These are phyloP conservation scores for Scylla paramamosain DNA, from an alignment of 1,140 invertebrate species.

Conservation along the genomic window DNA sequence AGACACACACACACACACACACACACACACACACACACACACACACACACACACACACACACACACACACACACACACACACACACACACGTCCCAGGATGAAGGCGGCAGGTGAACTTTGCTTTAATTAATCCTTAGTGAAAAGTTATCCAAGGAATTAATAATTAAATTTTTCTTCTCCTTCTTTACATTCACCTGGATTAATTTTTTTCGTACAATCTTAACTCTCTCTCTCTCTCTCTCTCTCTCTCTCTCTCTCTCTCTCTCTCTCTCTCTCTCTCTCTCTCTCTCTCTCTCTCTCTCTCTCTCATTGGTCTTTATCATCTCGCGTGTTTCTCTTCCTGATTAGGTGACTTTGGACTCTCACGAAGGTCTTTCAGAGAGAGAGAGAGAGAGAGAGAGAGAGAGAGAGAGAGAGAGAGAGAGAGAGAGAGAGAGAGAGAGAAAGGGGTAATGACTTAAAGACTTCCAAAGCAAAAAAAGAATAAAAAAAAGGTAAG, in stretches of 20 bases:
- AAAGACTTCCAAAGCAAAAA: neutral
- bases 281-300: neutral
- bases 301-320: neutral
- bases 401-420: conserved; percentile 48
- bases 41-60: conserved; percentile 42
- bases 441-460: neutral
- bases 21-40: conserved; percentile 37
- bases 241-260: conserved; percentile 8
- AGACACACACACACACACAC: conserved; percentile 28
- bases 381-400: conserved; percentile 50
- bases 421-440: conserved; percentile 25
- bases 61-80: conserved; percentile 32
- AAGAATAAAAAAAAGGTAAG: too few relatives aligned
- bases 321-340: neutral
- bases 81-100: neutral
- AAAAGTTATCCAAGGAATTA: neutral
- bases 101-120: neutral
- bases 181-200: neutral
- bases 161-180: neutral
- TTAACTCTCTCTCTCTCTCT: conserved; percentile 29
- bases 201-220: neutral
- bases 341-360: neutral
- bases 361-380: conserved; percentile 17
- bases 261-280: conserved; percentile 19
- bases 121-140: neutral